A percentile compares a stretch with the other conserved stretches of the same genome.
These are phyloP conservation scores for Malacoctenus gilli DNA, from an alignment of 2,797 vertebrate species.

Conservation along the genomic window DNA sequence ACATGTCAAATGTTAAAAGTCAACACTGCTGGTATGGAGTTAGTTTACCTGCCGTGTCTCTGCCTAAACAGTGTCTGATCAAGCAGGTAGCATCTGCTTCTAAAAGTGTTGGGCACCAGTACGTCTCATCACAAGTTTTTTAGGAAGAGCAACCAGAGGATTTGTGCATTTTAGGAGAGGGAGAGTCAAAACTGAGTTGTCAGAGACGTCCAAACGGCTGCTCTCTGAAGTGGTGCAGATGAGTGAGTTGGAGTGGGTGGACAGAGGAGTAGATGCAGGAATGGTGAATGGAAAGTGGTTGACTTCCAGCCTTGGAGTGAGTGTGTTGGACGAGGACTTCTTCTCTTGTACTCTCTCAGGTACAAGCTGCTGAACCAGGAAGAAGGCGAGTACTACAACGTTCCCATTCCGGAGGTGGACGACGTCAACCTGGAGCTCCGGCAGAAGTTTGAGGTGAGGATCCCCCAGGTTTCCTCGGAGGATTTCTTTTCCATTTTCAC, in stretches of 20 bases:
- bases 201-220: conserved; percentile 15
- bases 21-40: conserved; percentile 15
- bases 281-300: background rate
- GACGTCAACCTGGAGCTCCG: conserved; percentile 90
- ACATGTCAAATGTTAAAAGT: too few species aligned
- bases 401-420: conserved; percentile 93
- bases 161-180: conserved; percentile 33
- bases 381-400: conserved; percentile 97
- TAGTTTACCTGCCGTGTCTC: conserved; percentile 45
- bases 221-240: conserved; percentile 8
- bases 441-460: conserved; percentile 95
- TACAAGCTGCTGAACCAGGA: conserved; percentile 97
- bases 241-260: background rate
- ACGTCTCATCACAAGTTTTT: background rate
- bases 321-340: background rate
- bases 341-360: conserved; percentile 72
- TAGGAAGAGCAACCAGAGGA: conserved; percentile 25
- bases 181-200: background rate
- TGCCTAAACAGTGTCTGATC: conserved; percentile 47
- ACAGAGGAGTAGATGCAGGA: background rate
- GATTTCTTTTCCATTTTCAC: conserved; percentile 2
- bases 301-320: background rate
- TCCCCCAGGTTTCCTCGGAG: background rate
- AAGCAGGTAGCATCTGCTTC: conserved; percentile 23
- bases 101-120: conserved; percentile 5